These are phyloP conservation scores for Epinotia bilunana DNA, from an alignment of 2,888 invertebrate species.

Conservation along the genomic window DNA sequence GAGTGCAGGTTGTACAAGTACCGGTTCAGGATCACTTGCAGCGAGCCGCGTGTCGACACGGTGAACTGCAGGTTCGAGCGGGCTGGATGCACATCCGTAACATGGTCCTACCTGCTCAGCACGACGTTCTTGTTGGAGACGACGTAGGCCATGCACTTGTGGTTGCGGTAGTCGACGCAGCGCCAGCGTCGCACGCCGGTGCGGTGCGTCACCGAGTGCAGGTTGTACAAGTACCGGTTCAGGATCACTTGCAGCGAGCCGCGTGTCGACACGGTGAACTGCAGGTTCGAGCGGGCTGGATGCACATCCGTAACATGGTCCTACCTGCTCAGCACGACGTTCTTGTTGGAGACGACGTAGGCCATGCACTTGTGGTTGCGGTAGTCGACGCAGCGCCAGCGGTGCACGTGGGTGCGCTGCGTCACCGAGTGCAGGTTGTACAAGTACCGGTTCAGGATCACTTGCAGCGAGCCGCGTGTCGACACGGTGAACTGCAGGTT, in stretches of 20 bases:
- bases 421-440: constrained; percentile 73
- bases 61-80: too few species aligned
- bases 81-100: too few species aligned
- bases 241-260: too few species aligned
- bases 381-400: constrained; percentile 82
- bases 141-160: constrained; percentile 73
- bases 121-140: constrained; percentile 73
- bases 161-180: constrained; percentile 79
- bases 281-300: too few species aligned
- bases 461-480: constrained; percentile 54
- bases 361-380: constrained; percentile 75
- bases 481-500: too few species aligned
- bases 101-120: too few species aligned
- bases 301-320: too few species aligned
- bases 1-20: constrained; percentile 58
- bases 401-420: constrained; percentile 58
- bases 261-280: too few species aligned
- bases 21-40: too few species aligned
- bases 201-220: constrained; percentile 63
- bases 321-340: constrained; percentile 76
- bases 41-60: too few species aligned
- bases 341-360: constrained; percentile 73
- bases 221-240: constrained; percentile 4
- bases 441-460: constrained; percentile 77
- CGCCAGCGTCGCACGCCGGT: constrained; percentile 73